Evolutionary conservation across 1,140 invertebrate genomes (phyloP).

Genomic region (Oryctes rhinoceros): DNA sequence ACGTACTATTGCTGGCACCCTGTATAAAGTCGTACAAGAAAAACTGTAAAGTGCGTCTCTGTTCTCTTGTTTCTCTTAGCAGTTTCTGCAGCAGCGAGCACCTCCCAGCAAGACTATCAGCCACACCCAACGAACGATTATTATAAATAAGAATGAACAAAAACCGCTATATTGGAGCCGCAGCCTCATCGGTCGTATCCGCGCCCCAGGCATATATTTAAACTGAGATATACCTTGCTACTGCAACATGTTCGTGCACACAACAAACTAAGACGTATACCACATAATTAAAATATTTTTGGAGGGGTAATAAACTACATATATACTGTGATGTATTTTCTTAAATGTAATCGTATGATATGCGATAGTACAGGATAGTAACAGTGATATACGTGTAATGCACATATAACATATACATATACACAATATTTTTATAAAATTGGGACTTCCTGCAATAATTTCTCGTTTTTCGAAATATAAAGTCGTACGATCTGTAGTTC

Average conservation of each 20-base stretch:
- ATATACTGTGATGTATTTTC: background rate
- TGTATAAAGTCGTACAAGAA: background rate
- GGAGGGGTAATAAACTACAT: background rate
- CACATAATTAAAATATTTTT: constrained; percentile 32
- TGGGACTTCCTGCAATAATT: too few species aligned
- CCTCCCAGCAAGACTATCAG: constrained; percentile 45
- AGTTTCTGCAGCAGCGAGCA: constrained; percentile 40
- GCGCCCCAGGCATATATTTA: constrained; percentile 31
- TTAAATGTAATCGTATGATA: background rate
- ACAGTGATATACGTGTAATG: background rate
- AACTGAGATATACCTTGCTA: constrained; percentile 33
- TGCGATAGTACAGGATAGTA: background rate
- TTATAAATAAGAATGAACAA: constrained; percentile 52
- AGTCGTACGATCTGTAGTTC: too few species aligned
- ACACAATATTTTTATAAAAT: too few species aligned
- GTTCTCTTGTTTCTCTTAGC: constrained; percentile 9
- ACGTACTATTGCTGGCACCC: too few species aligned
- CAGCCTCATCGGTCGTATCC: constrained; percentile 39
- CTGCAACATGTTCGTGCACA: constrained; percentile 28
- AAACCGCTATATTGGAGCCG: constrained; percentile 49
- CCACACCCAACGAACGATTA: constrained; percentile 49
- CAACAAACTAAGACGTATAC: constrained; percentile 29
- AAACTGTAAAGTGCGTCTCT: constrained; percentile 12
- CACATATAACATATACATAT: too few species aligned
- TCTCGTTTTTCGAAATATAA: too few species aligned